These are phyloP conservation scores for Acanthosepion pharaonis DNA, from an alignment of 2,888 invertebrate genomes.

Conservation along the genomic window DNA sequence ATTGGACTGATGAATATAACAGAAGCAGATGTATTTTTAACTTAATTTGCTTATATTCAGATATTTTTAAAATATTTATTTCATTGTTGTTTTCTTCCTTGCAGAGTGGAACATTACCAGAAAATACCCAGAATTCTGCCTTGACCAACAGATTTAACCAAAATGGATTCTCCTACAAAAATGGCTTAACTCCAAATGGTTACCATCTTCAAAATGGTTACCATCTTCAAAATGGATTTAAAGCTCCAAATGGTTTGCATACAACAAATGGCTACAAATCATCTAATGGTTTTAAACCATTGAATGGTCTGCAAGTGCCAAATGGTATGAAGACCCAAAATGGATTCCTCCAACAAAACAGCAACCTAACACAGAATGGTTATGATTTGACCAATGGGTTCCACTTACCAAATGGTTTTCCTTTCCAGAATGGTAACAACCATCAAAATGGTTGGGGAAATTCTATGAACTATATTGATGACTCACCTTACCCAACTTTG, in stretches of 20 bases:
- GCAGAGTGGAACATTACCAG: not conserved
- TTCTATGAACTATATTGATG: no score
- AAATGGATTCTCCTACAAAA: conserved; percentile 24
- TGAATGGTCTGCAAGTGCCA: not conserved
- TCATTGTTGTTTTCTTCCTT: not conserved
- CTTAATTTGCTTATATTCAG: no score
- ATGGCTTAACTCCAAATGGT: conserved; percentile 14
- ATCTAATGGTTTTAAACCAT: conserved; percentile 42
- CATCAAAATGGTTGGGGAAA: not conserved
- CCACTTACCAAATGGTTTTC: conserved; percentile 1
- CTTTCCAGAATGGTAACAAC: conserved; percentile 24
- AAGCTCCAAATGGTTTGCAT: not conserved
- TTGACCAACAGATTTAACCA: conserved; percentile 13
- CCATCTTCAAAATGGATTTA: conserved; percentile 35
- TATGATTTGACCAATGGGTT: not conserved
- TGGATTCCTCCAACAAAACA: not conserved
- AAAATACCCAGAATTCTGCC: not conserved
- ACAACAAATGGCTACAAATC: conserved; percentile 41
- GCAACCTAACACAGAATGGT: not conserved
- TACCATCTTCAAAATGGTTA: conserved; percentile 37
- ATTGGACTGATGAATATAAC: no score
- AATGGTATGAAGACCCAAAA: conserved; percentile 34
- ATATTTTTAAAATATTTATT: not conserved
- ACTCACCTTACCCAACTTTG: conserved; percentile 8
- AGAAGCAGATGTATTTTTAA: no score